A percentile compares a stretch with the other conserved stretches of the same genome.
Conservation (phyloP, 2,113 vertebrate species). For the Gracilinanus agilis region DNA sequence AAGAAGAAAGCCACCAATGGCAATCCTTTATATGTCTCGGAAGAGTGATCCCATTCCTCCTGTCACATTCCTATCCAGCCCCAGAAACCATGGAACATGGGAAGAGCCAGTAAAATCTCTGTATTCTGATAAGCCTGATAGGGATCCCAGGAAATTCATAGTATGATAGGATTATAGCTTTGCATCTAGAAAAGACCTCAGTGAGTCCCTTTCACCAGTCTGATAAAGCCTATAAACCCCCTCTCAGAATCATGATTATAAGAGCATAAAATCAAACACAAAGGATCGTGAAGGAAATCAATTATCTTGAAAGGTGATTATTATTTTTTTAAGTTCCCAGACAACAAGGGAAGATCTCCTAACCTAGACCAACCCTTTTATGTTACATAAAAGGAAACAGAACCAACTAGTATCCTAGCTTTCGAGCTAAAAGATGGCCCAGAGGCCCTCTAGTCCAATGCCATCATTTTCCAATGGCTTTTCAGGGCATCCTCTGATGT, state of each 20-base stretch:
- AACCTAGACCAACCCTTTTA: not conserved
- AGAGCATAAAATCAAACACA: not conserved
- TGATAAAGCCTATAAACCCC: not conserved
- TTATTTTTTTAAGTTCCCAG: not conserved
- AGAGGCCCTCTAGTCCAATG: no score
- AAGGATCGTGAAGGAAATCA: not conserved
- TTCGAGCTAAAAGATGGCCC: not conserved
- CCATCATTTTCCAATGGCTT: not conserved
- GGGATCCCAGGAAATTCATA: not conserved
- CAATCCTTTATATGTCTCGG: not conserved
- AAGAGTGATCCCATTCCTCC: not conserved
- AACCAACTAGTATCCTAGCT: not conserved
- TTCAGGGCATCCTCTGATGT: not conserved
- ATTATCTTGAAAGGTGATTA: not conserved
- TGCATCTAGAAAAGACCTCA: not conserved
- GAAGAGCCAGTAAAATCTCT: not conserved
- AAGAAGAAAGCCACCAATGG: not conserved
- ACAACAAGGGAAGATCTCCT: not conserved
- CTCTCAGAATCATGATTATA: not conserved
- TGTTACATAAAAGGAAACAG: not conserved
- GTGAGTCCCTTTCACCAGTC: not conserved
- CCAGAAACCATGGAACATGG: not conserved
- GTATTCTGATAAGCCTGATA: not conserved
- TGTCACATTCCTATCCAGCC: not conserved
- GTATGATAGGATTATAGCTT: not conserved